Evolutionary conservation across 2,888 invertebrate genomes (phyloP), one percentile per base, ranked within the genome.

Genomic region (Drosophila bunnanda): DNA sequence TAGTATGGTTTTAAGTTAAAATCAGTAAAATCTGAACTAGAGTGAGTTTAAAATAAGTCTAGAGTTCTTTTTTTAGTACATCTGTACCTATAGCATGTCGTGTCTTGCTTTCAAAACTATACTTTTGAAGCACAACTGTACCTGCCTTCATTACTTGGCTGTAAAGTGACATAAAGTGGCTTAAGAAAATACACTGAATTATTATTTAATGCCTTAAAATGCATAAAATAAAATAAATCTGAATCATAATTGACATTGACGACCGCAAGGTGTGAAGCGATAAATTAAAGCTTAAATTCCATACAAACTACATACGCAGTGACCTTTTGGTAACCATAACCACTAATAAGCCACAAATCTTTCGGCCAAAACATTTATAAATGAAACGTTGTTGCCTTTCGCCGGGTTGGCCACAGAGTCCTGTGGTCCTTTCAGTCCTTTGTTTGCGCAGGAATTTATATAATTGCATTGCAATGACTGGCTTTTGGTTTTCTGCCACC

Each of bases 381-480:
- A 50, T 50, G 20, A 32, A 50, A 50, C 34, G 52, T 4, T n/a
- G 34, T n/a, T n/a, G 53, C 13, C 50, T 22, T 2, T 34, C 6
- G 8, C 17, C 1, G 44, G 44, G 15, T 9, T 46, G 28, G 12
- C 25, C 12, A 17, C n/a, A n/a, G 13, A 30, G 25, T 32, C 9
- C 22, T 5, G 34, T 43, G 20, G 56, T 25, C 44, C 25, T 10
- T 28, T 44, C 15, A 15, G 48, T 5, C 8, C 30, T 15, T 56
- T 60, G 39, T 56, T 60, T 60, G 57, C 32, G 17, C 13, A 12
- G 39, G 50, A 44, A 34, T 56, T 58, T 58, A 54, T 48, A 39
- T 75, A 74, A 75, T 74, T 74, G 74, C 75, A 68, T 61, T 67
- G 38, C 20, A 61, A 75, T 67, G 56, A 59, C 59, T 60, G 38